Evolutionary conservation across 2,113 vertebrate species (phyloP).

Genomic region (Perca flavescens): DNA sequence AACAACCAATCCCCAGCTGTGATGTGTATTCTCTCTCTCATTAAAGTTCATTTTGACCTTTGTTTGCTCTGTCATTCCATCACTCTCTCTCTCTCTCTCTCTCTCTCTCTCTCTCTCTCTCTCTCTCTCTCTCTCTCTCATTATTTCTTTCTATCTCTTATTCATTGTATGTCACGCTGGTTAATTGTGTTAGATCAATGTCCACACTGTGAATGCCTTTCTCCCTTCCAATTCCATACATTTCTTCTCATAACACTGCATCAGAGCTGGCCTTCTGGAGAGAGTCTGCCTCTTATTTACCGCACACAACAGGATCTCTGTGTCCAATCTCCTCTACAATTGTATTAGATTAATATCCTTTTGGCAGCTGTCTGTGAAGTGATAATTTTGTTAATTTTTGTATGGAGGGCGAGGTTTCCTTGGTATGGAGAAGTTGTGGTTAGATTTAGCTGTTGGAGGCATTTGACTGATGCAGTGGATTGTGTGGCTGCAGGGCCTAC

Average conservation of each 20-base stretch:
- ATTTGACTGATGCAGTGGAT: conserved; percentile 39
- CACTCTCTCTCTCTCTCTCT: conserved; percentile 3
- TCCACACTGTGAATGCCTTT: conserved; percentile 27
- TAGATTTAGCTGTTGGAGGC: conserved; percentile 20
- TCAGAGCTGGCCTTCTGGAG: conserved; percentile 44
- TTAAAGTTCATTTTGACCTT: conserved; percentile 55
- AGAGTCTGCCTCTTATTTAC: conserved; percentile 42
- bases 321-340: conserved; percentile 39
- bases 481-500: conserved; percentile 25
- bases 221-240: conserved; percentile 17
- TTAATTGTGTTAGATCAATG: conserved; percentile 50
- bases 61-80: conserved; percentile 11
- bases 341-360: conserved; percentile 65
- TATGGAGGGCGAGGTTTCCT: conserved; percentile 13
- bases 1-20: conserved; percentile 44
- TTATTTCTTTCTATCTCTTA: conserved; percentile 22
- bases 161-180: conserved; percentile 44
- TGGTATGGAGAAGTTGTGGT: conserved; percentile 16
- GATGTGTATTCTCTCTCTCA: conserved; percentile 54
- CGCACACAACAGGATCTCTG: conserved; percentile 44
- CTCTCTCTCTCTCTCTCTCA: neutral
- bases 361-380: conserved; percentile 54
- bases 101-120: conserved; percentile 10
- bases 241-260: conserved; percentile 19
- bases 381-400: conserved; percentile 40